Conservation (phyloP, 2,113 vertebrate genomes). For the Oryzias javanicus region DNA sequence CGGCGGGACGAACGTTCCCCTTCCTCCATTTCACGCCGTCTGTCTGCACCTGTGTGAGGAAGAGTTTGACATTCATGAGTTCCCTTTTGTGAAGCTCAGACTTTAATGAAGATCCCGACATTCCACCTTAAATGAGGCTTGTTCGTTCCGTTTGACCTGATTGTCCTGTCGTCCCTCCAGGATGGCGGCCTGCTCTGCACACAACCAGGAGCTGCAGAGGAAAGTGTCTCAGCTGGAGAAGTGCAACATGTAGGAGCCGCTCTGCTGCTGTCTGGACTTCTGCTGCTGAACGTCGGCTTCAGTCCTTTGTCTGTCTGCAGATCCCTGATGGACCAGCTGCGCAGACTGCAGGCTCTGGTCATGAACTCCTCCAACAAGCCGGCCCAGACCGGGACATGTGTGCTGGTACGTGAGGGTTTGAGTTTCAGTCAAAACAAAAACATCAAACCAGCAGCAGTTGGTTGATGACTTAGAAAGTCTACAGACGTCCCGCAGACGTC, state of each 20-base stretch:
- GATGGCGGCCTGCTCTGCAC: constrained; percentile 86
- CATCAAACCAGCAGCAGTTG: no score
- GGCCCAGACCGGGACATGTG: constrained; percentile 87
- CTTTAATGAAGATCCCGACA: no score
- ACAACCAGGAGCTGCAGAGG: constrained; percentile 94
- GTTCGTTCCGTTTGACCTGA: no score
- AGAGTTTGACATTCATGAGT: no score
- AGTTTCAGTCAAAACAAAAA: not conserved
- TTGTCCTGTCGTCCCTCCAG: constrained; percentile 57
- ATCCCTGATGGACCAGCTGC: constrained; percentile 89
- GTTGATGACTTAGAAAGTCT: no score
- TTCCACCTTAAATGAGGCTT: no score
- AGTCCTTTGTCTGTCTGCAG: constrained; percentile 59
- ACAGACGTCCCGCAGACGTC: no score
- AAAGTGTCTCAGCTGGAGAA: constrained; percentile 95
- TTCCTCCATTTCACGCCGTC: no score
- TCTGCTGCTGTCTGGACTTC: constrained; percentile 4
- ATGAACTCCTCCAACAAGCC: constrained; percentile 87
- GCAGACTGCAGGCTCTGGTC: constrained; percentile 86
- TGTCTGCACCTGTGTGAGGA: no score
- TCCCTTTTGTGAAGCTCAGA: no score
- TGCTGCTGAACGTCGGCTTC: not conserved
- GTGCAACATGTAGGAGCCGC: constrained; percentile 86
- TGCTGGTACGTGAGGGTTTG: constrained; percentile 75
- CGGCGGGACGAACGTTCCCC: no score